Evolutionary conservation across 1,140 invertebrate species (phyloP), one percentile per base, ranked within the genome.

Genomic region (Andricus grossulariae): DNA sequence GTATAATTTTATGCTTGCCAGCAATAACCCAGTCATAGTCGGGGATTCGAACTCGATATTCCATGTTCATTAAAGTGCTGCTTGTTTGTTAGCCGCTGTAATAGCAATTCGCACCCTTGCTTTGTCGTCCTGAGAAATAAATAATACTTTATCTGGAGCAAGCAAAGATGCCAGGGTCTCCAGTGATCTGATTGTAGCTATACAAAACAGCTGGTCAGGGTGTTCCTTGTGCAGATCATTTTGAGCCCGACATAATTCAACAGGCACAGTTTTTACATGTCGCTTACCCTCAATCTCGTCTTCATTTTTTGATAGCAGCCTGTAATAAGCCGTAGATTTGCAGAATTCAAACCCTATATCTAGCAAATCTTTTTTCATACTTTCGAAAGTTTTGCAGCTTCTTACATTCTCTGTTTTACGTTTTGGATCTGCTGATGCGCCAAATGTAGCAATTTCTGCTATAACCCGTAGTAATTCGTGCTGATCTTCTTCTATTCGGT

Each of bases 1-100:
- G 87, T 74, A 88, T 90, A 66, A 91, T 73, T 84, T 91, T 89
- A 78, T 91, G 88, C 49, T 79, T 76, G 66, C 77, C 73, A 55
- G 84, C 89, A 66, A 91, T 82, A 15, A 88, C 86, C 80, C 83
- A 91, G 78, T 91, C 90, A 86, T 91, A 89, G 79, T 70, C 60
- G 39, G 60, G 60, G 16, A 70, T 19, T 57, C 49, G 72, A 18
- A 91, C 83, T 72, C 81, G 73, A 79, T 91, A 91, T 76, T 91
- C 86, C 25, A 90, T 19, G 76, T 86, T 80, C 88, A 90, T 89
- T 32, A 89, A 32, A 80, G 52, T 73, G 72, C 76, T 18, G 84
- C 82, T 83, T 91, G 88, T 74, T 86, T 88, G 52, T 88, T 89
- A 70, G 86, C 89, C 54, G 88, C 89, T 74, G 88, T 84, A 50